Evolutionary conservation across 1,140 invertebrate species (phyloP).

Genomic region (Ips nitidus): DNA sequence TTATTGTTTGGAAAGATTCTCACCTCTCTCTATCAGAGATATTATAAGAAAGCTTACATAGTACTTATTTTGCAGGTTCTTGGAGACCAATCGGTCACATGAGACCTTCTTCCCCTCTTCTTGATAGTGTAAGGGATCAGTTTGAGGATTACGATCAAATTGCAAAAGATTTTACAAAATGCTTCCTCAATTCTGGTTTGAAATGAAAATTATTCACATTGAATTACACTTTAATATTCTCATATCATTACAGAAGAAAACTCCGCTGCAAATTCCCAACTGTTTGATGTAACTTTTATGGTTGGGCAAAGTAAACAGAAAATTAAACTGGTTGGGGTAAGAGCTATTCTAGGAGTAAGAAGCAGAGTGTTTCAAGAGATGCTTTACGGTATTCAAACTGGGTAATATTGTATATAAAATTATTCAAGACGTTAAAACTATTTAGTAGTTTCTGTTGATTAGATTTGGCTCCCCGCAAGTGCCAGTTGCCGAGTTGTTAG

Average conservation of each 20-base stretch:
- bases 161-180: conserved; percentile 87
- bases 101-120: conserved; percentile 86
- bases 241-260: conserved; percentile 60
- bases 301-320: conserved; percentile 91
- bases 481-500: conserved; percentile 83
- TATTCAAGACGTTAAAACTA: neutral
- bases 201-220: neutral
- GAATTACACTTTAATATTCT: neutral
- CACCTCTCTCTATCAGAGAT: neutral
- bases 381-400: conserved; percentile 91
- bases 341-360: conserved; percentile 87
- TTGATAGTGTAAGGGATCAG: conserved; percentile 88
- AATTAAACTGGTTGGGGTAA: conserved; percentile 82
- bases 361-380: conserved; percentile 91
- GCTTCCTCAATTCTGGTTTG: conserved; percentile 73
- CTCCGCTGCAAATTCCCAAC: conserved; percentile 67
- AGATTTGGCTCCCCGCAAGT: conserved; percentile 88
- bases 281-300: conserved; percentile 90
- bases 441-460: neutral
- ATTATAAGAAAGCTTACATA: no score
- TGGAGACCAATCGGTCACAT: conserved; percentile 95
- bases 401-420: conserved; percentile 45
- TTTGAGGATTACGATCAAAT: conserved; percentile 94
- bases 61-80: conserved; percentile 60
- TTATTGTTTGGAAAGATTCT: no score